Conservation (phyloP, 2,888 invertebrate species). For the Tachina fera region DNA sequence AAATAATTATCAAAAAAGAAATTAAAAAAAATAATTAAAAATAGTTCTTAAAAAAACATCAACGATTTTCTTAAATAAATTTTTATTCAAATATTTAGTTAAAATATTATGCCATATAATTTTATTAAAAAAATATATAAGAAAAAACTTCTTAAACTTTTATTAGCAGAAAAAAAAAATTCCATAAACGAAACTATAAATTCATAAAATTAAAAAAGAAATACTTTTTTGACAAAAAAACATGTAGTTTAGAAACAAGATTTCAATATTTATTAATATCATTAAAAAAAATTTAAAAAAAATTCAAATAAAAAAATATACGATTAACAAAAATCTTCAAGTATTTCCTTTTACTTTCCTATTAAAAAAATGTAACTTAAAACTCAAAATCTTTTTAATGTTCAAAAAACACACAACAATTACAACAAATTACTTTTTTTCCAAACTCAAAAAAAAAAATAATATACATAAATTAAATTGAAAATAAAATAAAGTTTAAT, state of each 20-base stretch:
- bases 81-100: conserved; percentile 61
- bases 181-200: conserved; percentile 36
- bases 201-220: conserved; percentile 33
- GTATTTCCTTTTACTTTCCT: conserved; percentile 71
- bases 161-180: conserved; percentile 55
- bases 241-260: conserved; percentile 53
- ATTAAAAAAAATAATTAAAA: neutral
- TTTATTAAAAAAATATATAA: conserved; percentile 30
- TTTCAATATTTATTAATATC: conserved; percentile 58
- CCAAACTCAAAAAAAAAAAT: conserved; percentile 26
- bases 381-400: conserved; percentile 53
- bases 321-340: conserved; percentile 58
- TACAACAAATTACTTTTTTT: conserved; percentile 33
- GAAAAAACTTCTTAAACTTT: conserved; percentile 49
- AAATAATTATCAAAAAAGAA: conserved; percentile 62
- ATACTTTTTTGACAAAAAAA: conserved; percentile 28
- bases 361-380: conserved; percentile 55
- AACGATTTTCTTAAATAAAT: conserved; percentile 48
- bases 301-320: conserved; percentile 27
- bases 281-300: conserved; percentile 6
- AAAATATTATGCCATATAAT: conserved; percentile 57
- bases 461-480: no score
- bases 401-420: conserved; percentile 44
- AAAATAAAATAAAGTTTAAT: conserved; percentile 19
- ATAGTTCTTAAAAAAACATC: conserved; percentile 45